A percentile compares a stretch with the other conserved stretches of the same genome.
Evolutionary conservation across 2,888 invertebrate genomes (phyloP).

Genomic region (Arge pagana): DNA sequence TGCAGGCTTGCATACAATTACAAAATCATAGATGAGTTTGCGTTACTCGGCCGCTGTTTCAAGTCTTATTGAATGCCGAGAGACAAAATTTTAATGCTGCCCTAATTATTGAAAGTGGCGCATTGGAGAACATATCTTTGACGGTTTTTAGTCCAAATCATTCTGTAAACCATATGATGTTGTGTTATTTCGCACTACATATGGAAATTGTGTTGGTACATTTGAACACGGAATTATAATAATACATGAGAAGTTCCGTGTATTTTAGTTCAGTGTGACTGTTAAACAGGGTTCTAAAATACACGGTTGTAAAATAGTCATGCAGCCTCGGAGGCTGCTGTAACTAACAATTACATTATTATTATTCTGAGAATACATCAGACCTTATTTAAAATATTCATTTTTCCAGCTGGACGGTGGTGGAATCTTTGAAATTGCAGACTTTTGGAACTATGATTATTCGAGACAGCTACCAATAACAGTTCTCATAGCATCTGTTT

Average conservation of each 20-base stretch:
- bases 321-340: background rate
- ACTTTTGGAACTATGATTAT: no score
- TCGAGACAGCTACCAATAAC: no score
- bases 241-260: constrained; percentile 5
- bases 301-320: constrained; percentile 1
- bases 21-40: no score
- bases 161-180: background rate
- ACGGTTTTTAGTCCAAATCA: no score
- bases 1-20: no score
- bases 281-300: constrained; percentile 5
- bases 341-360: constrained; percentile 4
- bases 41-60: no score
- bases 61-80: no score
- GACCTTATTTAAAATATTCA: background rate
- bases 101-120: no score
- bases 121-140: no score
- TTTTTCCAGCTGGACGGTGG: background rate
- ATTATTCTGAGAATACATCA: background rate
- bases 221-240: background rate
- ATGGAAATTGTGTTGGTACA: background rate
- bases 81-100: no score
- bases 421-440: no score
- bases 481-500: no score
- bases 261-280: background rate
- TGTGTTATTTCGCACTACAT: background rate